Evolutionary conservation across 2,113 vertebrate genomes (phyloP).

Genomic region (Leptocoma aspasia): DNA sequence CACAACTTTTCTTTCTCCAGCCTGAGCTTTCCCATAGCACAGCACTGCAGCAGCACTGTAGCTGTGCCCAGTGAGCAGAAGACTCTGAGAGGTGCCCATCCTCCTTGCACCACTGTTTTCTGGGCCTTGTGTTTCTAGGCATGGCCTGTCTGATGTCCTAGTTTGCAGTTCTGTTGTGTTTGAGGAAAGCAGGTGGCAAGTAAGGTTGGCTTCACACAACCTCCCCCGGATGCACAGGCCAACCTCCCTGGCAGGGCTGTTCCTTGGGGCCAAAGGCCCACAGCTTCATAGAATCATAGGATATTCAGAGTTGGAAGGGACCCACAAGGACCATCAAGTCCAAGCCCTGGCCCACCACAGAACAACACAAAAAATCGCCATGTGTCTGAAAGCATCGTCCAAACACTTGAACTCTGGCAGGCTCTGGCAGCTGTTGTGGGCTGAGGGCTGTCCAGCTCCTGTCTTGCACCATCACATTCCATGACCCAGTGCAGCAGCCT

Average conservation of each 20-base stretch:
- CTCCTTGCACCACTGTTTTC: neutral
- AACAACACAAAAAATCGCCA: fast-evolving
- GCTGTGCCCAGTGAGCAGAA: neutral
- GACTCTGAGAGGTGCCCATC: neutral
- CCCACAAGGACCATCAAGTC: neutral
- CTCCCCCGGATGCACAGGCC: neutral
- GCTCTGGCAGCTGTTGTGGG: neutral
- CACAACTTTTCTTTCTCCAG: neutral
- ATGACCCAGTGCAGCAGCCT: neutral
- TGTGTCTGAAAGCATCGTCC: neutral
- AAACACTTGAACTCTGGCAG: neutral
- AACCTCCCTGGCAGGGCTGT: neutral
- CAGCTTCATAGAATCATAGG: neutral
- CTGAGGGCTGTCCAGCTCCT: neutral
- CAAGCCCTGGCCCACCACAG: neutral
- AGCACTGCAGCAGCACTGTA: fast-evolving
- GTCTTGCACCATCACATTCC: neutral
- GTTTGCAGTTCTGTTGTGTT: neutral
- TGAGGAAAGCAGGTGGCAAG: neutral
- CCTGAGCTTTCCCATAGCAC: neutral
- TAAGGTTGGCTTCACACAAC: neutral
- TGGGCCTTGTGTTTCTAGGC: neutral
- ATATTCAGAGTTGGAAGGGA: neutral
- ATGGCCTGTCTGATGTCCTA: neutral
- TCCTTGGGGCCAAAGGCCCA: neutral